Conservation (phyloP, 2,888 invertebrate genomes). For the Leptothorax acervorum region DNA sequence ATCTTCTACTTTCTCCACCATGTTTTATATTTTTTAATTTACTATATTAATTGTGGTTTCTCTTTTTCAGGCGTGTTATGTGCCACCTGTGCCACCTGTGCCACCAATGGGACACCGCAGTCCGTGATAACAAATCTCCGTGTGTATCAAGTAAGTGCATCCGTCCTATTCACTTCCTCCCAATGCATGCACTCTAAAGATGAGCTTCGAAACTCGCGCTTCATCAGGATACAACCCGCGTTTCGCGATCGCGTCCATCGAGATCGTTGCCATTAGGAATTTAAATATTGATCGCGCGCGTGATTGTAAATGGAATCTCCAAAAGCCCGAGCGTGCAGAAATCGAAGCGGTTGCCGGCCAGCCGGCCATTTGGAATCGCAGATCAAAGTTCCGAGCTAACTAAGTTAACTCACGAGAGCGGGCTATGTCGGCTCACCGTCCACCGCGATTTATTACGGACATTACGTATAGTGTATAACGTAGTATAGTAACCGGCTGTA, state of each 20-base stretch:
- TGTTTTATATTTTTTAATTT: neutral
- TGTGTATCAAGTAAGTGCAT: conserved; percentile 12
- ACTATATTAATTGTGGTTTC: neutral
- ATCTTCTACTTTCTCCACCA: neutral
- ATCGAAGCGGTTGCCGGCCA: conserved; percentile 59
- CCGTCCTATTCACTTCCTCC: neutral
- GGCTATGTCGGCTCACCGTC: conserved; percentile 56
- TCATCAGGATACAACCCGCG: conserved; percentile 48
- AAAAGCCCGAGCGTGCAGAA: conserved; percentile 69
- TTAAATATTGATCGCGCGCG: conserved; percentile 81
- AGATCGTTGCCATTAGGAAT: conserved; percentile 78
- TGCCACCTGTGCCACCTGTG: no score
- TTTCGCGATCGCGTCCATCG: conserved; percentile 58
- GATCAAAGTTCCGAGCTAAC: conserved; percentile 78
- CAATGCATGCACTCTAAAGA: conserved; percentile 17
- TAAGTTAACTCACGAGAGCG: conserved; percentile 69
- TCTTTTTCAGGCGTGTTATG: neutral
- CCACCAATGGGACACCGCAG: neutral
- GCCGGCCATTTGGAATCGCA: conserved; percentile 68
- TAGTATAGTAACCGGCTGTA: neutral
- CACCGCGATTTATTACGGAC: conserved; percentile 61
- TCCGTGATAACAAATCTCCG: neutral
- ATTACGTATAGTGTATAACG: conserved; percentile 23
- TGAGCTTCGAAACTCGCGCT: conserved; percentile 29
- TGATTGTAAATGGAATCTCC: conserved; percentile 78